These are phyloP conservation scores for Tenthredo amoena DNA, from an alignment of 2,888 invertebrate species.

Conservation along the genomic window DNA sequence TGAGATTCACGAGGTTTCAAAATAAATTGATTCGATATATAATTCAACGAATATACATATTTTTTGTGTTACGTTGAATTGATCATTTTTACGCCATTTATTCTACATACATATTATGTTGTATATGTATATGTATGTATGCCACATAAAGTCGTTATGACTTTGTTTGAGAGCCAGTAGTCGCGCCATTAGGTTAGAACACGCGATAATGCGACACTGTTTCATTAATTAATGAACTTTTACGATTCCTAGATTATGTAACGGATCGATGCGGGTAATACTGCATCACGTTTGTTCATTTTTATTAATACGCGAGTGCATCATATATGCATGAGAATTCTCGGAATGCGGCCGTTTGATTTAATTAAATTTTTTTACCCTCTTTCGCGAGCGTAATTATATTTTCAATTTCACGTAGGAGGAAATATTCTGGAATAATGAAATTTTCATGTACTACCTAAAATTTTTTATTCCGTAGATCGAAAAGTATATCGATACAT, in stretches of 20 bases:
- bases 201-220: slow-evolving; percentile 8
- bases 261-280: slow-evolving; percentile 4
- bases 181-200: neutral
- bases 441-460: neutral
- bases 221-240: slow-evolving; percentile 41
- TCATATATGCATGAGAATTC: neutral
- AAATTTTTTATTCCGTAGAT: neutral
- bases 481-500: neutral
- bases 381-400: neutral
- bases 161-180: neutral
- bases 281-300: slow-evolving; percentile 5
- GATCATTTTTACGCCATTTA: neutral
- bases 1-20: neutral
- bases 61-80: neutral
- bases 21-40: neutral
- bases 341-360: neutral
- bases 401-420: neutral
- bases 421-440: neutral
- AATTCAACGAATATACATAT: neutral
- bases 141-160: neutral
- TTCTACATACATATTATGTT: neutral
- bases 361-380: slow-evolving; percentile 22
- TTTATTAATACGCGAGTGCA: neutral
- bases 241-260: slow-evolving; percentile 13
- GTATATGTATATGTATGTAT: neutral